Evolutionary conservation across 2,113 vertebrate species (phyloP).

Genomic region (Cryptotis parvus): DNA sequence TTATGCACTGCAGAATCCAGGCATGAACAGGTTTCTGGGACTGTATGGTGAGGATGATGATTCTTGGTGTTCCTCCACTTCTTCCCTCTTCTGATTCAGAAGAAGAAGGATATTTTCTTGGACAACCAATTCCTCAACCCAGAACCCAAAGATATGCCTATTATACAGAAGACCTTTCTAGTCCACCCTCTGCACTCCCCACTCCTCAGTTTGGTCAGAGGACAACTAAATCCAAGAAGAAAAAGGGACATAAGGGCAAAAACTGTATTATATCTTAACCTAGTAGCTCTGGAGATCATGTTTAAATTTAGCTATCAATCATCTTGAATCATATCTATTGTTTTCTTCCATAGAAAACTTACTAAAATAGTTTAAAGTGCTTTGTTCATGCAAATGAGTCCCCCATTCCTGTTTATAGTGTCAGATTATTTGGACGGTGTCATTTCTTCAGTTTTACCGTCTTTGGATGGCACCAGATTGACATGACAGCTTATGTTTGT

Average conservation of each 20-base stretch:
- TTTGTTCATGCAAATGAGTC: constrained; percentile 84
- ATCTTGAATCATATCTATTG: neutral
- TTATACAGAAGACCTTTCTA: constrained; percentile 92
- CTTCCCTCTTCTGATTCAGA: constrained; percentile 97
- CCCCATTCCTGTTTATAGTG: constrained; percentile 81
- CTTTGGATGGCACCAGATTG: constrained; percentile 72
- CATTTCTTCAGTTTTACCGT: constrained; percentile 61
- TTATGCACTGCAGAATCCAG: constrained; percentile 90
- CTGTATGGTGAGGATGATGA: constrained; percentile 93
- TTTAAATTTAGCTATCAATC: constrained; percentile 72
- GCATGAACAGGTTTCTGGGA: constrained; percentile 89
- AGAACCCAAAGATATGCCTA: constrained; percentile 93
- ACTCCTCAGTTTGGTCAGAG: constrained; percentile 91
- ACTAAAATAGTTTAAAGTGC: constrained; percentile 81
- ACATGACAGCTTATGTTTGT: constrained; percentile 57
- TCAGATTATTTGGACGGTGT: constrained; percentile 72
- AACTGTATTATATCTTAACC: constrained; percentile 98
- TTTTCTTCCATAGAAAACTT: constrained; percentile 82
- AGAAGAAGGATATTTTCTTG: constrained; percentile 98
- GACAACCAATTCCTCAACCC: constrained; percentile 97
- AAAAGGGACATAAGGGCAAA: constrained; percentile 97
- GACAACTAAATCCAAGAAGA: constrained; percentile 97
- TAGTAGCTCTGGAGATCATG: constrained; percentile 63
- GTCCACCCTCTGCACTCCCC: constrained; percentile 87
- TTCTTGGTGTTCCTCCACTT: constrained; percentile 96